Base-by-base conservation (phyloP, 2,797 vertebrate species). In the Bucorvus abyssinicus region DNA sequence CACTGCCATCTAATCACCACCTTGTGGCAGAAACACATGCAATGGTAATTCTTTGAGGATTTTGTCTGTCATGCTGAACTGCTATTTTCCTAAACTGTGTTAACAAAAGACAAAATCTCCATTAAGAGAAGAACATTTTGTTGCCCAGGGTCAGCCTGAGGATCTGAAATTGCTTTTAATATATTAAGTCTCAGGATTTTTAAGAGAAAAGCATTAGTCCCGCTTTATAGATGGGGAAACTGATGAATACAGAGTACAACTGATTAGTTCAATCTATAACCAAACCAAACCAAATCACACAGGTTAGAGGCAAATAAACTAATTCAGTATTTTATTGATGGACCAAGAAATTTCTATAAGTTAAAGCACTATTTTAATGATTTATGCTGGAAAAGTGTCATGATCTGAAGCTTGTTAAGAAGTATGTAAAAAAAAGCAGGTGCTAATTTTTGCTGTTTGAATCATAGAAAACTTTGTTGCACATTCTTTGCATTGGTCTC, bases 1-100 rank as follows among this genome's bases (percentile, higher is more conserved):
- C 52, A 47, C 70, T 95, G 91, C 90, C 38, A 95, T 45, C 74
- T 91, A 95, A 89, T 96, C 88, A 95, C 79, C 71, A 91, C 94
- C 84, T 95, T 70, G 63, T 82, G 68, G 61, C 32, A 95, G 57
- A 96, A 92, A 65, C 77, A 84, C 49, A 60, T 79, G 90, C 27
- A 91, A 93, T 69, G 82, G 53, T 14, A 91, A 87, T 86, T 92
- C 42, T 89, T 81, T 15, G 36, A 94, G 86, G 63, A 78, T 71
- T 92, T 75, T 86, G 64, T 71, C 70, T 87, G 65, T 45, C 75
- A 42, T 29, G 19, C 67, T 79, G 70, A 40, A 80, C 60, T 80
- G 77, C 24, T 84, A 29, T 87, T 94, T 64, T n/a, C 71, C 70
- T 71, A 44, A 84, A 47, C 16, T 61, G 15, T 75, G 78, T 80